A percentile compares a stretch with the other conserved stretches of the same genome.
Conservation (phyloP, 53 echinoderm and acorn worm species). For the Holothuria leucospilota region DNA sequence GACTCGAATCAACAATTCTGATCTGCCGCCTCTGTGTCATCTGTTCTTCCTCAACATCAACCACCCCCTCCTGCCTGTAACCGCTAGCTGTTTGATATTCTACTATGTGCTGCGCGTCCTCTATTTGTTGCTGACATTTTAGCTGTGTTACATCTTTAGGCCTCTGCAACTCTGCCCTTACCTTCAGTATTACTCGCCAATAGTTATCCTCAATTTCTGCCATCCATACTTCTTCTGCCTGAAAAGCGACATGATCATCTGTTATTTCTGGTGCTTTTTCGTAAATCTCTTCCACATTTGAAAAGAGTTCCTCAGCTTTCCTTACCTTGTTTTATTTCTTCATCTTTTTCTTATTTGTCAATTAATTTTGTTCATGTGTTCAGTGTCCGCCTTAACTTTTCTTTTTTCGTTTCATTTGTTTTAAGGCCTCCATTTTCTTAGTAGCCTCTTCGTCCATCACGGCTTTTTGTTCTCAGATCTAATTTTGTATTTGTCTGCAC, state of each 20-base stretch:
- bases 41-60: too few species aligned
- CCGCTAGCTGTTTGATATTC: too few species aligned
- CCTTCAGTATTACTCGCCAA: background rate
- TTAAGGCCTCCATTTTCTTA: background rate
- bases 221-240: slow-evolving; percentile 19
- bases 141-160: background rate
- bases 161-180: background rate
- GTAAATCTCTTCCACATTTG: slow-evolving; percentile 13
- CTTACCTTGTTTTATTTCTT: background rate
- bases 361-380: slow-evolving; percentile 3
- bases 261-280: background rate
- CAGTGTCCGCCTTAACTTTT: slow-evolving; percentile 10
- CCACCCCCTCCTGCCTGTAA: too few species aligned
- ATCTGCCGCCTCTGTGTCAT: too few species aligned
- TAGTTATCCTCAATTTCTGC: slow-evolving; percentile 9
- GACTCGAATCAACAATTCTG: too few species aligned
- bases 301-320: slow-evolving; percentile 24
- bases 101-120: background rate
- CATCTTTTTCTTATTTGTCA: background rate
- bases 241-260: background rate
- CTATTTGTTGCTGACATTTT: background rate
- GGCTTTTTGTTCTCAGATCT: fast-evolving
- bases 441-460: background rate
- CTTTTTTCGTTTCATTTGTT: background rate
- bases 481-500: too few species aligned